Conservation (phyloP, 2,888 invertebrate species). For the Phengaris alcon region DNA sequence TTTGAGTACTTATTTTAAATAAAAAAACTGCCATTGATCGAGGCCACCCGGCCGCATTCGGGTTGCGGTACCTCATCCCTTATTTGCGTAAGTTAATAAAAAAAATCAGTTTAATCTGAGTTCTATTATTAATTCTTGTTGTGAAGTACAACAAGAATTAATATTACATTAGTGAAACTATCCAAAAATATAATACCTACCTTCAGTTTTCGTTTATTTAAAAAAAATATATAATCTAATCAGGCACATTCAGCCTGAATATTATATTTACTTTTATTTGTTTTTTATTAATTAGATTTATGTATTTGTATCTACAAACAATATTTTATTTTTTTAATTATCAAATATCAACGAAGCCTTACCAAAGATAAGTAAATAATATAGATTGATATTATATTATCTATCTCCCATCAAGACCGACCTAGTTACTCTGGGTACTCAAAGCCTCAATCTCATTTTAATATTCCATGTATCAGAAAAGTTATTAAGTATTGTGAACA, state of each 20-base stretch:
- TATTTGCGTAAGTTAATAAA: background rate
- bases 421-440: background rate
- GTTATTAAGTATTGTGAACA: slow-evolving; percentile 26
- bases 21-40: slow-evolving; percentile 67
- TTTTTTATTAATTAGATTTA: no score
- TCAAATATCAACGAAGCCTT: background rate
- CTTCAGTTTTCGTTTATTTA: no score
- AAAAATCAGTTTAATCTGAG: background rate
- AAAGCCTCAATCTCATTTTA: slow-evolving; percentile 1
- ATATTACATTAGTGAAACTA: no score
- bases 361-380: background rate
- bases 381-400: background rate
- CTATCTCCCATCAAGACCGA: background rate
- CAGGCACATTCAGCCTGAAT: no score
- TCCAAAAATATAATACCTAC: no score
- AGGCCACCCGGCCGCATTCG: slow-evolving; percentile 60
- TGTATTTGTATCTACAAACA: no score
- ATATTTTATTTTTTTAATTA: no score
- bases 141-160: no score
- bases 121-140: no score
- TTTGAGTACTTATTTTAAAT: slow-evolving; percentile 73
- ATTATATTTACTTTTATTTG: no score
- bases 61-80: slow-evolving; percentile 59
- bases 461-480: slow-evolving; percentile 17
- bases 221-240: no score